A percentile compares a stretch with the other conserved stretches of the same genome.
phyloP scores from a whole-genome alignment of 2,797 vertebrate species.

The Aselliscus stoliczkanus region DNA sequence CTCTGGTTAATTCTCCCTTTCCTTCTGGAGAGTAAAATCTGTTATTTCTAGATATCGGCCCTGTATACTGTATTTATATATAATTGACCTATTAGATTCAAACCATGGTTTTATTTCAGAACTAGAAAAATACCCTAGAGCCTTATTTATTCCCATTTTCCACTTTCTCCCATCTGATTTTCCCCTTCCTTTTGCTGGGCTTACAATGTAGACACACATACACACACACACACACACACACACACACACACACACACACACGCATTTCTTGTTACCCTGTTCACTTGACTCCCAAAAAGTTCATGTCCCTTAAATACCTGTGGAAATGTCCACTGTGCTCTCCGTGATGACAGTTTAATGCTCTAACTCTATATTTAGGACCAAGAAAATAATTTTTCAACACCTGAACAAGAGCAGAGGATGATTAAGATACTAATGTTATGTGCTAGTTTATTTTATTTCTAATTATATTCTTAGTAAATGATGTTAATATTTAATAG shows the following conservation, averaged over 20 bases:
- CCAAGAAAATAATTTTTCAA: slow-evolving; percentile 27
- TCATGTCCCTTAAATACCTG: not conserved
- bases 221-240: not conserved
- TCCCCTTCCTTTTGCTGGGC: not conserved
- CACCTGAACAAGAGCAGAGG: slow-evolving; percentile 31
- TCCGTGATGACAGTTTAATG: not conserved
- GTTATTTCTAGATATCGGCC: not conserved
- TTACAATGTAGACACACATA: not conserved
- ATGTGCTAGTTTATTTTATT: slow-evolving; percentile 65
- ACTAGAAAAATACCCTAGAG: not conserved
- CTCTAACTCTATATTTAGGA: not conserved
- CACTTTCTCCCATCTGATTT: not conserved
- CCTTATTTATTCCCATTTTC: not conserved
- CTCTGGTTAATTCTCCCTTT: not conserved
- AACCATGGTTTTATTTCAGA: not conserved
- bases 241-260: not conserved
- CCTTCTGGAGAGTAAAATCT: not conserved
- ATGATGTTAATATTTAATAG: slow-evolving; percentile 71
- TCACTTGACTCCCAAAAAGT: not conserved
- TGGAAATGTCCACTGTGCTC: not conserved
- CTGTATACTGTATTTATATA: not conserved
- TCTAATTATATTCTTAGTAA: slow-evolving; percentile 68
- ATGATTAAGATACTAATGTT: slow-evolving; percentile 69
- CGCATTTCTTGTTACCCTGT: not conserved
- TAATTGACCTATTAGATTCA: not conserved